A percentile compares a stretch with the other conserved stretches of the same genome.
These are phyloP conservation scores for Scaptomyza reducta DNA, from an alignment of 2,888 invertebrate genomes.

Conservation along the genomic window DNA sequence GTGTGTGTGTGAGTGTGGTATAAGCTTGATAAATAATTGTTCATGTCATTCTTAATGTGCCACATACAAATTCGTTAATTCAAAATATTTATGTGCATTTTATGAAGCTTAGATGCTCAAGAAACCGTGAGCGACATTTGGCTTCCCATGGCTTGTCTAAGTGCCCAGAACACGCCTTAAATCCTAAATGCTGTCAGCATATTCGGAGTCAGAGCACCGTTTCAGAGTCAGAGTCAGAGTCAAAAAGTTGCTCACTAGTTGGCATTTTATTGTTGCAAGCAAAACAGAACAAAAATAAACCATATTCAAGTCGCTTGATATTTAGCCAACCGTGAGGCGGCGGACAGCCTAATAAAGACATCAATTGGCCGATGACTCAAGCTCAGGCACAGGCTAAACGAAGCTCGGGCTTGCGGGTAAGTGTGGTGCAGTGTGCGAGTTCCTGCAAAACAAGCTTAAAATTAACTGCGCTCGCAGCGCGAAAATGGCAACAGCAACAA, in stretches of 20 bases:
- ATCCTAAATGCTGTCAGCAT: constrained; percentile 40
- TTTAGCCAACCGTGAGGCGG: constrained; percentile 38
- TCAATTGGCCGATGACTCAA: constrained; percentile 73
- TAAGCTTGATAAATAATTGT: constrained; percentile 56
- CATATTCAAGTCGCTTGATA: constrained; percentile 53
- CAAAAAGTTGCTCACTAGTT: constrained; percentile 27
- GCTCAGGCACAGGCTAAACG: constrained; percentile 6
- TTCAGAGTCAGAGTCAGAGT: constrained; percentile 27
- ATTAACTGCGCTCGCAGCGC: constrained; percentile 64
- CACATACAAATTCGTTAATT: constrained; percentile 45
- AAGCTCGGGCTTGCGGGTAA: constrained; percentile 12
- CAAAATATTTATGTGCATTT: constrained; percentile 33
- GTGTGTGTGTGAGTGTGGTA: constrained; percentile 27
- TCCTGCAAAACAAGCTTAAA: constrained; percentile 71
- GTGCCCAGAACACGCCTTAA: constrained; percentile 62
- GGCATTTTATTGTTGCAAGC: constrained; percentile 60
- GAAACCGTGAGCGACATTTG: constrained; percentile 54
- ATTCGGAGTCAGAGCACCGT: constrained; percentile 23
- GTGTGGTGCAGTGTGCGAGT: constrained; percentile 18
- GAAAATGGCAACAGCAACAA: constrained; percentile 60
- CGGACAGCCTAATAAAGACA: constrained; percentile 69
- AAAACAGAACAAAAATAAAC: neutral
- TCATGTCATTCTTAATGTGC: constrained; percentile 67
- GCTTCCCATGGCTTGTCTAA: constrained; percentile 53
- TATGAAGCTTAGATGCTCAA: constrained; percentile 32